Conservation (phyloP, 2,888 invertebrate species). For the Leptogaster cylindrica region DNA sequence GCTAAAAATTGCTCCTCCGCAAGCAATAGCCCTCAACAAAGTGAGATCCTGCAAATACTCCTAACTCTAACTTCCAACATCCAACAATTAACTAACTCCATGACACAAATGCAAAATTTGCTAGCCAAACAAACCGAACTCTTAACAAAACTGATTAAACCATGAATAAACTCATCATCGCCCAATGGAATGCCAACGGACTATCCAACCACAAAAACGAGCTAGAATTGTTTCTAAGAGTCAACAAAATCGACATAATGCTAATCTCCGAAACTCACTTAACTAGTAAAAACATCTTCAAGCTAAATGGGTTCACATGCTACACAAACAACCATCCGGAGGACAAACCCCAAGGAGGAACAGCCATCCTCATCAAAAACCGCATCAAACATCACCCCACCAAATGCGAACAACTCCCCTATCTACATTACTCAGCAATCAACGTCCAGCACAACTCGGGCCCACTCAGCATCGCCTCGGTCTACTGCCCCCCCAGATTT, state of each 20-base stretch:
- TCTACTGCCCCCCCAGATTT: not conserved
- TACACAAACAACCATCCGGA: not conserved
- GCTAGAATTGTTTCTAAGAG: not conserved
- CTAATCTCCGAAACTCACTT: not conserved
- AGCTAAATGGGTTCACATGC: not conserved
- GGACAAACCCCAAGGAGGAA: not conserved
- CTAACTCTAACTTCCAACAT: not conserved
- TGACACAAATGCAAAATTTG: not conserved
- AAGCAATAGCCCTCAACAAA: not conserved
- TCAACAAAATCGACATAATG: not conserved
- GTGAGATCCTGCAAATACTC: constrained; percentile 2
- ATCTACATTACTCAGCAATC: constrained; percentile 2
- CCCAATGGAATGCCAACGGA: not conserved
- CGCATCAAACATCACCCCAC: not conserved
- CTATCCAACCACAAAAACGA: not conserved
- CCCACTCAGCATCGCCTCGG: not conserved
- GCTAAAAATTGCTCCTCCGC: not conserved
- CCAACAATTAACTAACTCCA: not conserved
- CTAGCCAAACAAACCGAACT: constrained; percentile 7
- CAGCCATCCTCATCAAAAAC: constrained; percentile 1
- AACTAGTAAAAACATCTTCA: not conserved
- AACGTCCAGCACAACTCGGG: not conserved
- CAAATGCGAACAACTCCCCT: not conserved
- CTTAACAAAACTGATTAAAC: not conserved
- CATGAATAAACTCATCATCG: not conserved